Percentiles rank a stretch among this genome's conserved stretches.
These are phyloP conservation scores for Aphaenogaster ashmeadi DNA, from an alignment of 1,140 invertebrate genomes.

Conservation along the genomic window DNA sequence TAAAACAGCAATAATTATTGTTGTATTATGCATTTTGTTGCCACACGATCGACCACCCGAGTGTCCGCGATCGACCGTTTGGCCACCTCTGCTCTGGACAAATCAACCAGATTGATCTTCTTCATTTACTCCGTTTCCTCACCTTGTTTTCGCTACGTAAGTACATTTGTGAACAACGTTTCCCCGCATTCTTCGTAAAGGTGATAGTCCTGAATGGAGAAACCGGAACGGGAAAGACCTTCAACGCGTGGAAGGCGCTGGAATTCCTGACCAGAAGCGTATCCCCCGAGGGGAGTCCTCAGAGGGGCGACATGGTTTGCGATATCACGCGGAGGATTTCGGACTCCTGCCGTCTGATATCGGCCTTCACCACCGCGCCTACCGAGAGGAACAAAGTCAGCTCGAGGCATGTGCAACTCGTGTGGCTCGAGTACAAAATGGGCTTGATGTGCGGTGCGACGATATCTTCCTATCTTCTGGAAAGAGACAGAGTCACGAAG, in stretches of 20 bases:
- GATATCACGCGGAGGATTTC: constrained; percentile 75
- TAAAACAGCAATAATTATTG: too few species aligned
- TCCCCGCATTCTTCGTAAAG: constrained; percentile 63
- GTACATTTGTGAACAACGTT: not conserved
- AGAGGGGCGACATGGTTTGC: not conserved
- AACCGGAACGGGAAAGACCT: constrained; percentile 86
- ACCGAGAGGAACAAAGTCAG: constrained; percentile 89
- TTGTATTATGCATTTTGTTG: too few species aligned
- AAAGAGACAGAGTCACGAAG: constrained; percentile 88
- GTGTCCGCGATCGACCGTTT: too few species aligned
- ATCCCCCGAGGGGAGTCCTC: not conserved
- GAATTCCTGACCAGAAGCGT: constrained; percentile 80
- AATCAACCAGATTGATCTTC: too few species aligned
- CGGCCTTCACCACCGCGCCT: constrained; percentile 87
- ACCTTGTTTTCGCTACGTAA: not conserved
- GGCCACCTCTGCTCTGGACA: too few species aligned
- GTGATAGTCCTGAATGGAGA: constrained; percentile 86
- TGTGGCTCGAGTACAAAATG: constrained; percentile 87
- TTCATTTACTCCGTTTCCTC: not conserved
- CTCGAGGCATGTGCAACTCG: constrained; percentile 88
- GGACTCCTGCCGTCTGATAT: constrained; percentile 77
- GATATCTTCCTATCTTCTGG: constrained; percentile 89
- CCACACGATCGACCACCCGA: too few species aligned
- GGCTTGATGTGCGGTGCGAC: constrained; percentile 89
- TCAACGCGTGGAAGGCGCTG: constrained; percentile 83